These are phyloP conservation scores for Pelodytes ibericus DNA, from an alignment of 2,797 vertebrate genomes.

Conservation along the genomic window DNA sequence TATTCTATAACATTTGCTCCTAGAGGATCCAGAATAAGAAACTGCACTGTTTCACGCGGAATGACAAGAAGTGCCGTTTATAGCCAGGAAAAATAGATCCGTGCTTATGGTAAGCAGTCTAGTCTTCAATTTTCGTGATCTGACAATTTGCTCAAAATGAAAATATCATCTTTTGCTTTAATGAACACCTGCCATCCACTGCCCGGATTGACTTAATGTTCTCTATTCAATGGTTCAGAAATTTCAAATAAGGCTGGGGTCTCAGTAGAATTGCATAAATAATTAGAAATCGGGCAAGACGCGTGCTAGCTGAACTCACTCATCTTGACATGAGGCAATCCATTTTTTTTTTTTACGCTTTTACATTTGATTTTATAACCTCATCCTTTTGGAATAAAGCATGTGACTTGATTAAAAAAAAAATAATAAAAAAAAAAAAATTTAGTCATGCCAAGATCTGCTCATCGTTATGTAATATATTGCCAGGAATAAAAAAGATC, in stretches of 20 bases:
- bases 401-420: slow-evolving; percentile 57
- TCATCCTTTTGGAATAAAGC: slow-evolving; percentile 51
- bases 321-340: slow-evolving; percentile 58
- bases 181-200: slow-evolving; percentile 56
- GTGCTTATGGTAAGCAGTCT: slow-evolving; percentile 39
- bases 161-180: slow-evolving; percentile 56
- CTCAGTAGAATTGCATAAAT: slow-evolving; percentile 59
- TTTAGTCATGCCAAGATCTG: slow-evolving; percentile 57
- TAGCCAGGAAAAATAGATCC: slow-evolving; percentile 16
- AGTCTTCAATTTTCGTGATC: slow-evolving; percentile 47
- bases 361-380: slow-evolving; percentile 30
- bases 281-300: slow-evolving; percentile 58
- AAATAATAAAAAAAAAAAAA: no score
- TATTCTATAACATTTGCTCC: neutral
- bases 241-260: slow-evolving; percentile 54
- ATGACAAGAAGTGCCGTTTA: neutral
- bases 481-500: slow-evolving; percentile 60
- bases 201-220: slow-evolving; percentile 55
- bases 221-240: slow-evolving; percentile 38
- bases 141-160: slow-evolving; percentile 52
- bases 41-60: neutral
- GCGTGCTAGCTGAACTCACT: slow-evolving; percentile 54
- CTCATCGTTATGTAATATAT: slow-evolving; percentile 58
- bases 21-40: no score
- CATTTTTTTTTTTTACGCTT: slow-evolving; percentile 53